These are phyloP conservation scores for Gobio gobio DNA, from an alignment of 2,113 vertebrate genomes.

Conservation along the genomic window DNA sequence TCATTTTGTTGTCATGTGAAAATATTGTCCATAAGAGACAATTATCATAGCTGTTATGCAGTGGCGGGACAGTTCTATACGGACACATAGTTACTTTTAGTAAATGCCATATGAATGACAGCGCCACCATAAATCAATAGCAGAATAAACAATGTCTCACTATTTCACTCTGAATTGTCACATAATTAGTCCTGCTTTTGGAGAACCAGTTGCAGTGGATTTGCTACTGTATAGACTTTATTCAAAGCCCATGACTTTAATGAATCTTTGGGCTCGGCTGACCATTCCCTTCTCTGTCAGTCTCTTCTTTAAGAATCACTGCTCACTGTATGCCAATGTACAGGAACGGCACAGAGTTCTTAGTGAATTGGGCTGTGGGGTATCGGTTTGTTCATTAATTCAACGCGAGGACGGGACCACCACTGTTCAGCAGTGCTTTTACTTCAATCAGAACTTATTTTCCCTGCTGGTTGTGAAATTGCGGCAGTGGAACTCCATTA, in stretches of 20 bases:
- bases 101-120: background rate
- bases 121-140: background rate
- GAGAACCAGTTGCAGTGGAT: background rate
- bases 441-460: conserved; percentile 3
- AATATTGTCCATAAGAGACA: background rate
- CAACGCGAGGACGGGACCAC: background rate
- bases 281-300: conserved; percentile 27
- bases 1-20: background rate
- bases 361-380: background rate
- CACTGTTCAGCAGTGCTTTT: background rate
- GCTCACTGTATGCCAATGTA: background rate
- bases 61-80: background rate
- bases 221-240: background rate
- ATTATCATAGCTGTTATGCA: background rate
- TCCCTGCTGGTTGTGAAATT: conserved; percentile 5
- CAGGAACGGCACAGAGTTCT: conserved; percentile 18
- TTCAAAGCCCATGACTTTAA: conserved; percentile 7
- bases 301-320: background rate
- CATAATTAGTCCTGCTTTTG: background rate
- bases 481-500: background rate
- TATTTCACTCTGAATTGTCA: background rate
- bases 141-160: background rate
- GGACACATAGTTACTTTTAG: background rate
- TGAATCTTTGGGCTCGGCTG: background rate
- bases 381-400: conserved; percentile 25